Base-by-base conservation (phyloP, 2,797 vertebrate genomes). In the Knipowitschia caucasica region DNA sequence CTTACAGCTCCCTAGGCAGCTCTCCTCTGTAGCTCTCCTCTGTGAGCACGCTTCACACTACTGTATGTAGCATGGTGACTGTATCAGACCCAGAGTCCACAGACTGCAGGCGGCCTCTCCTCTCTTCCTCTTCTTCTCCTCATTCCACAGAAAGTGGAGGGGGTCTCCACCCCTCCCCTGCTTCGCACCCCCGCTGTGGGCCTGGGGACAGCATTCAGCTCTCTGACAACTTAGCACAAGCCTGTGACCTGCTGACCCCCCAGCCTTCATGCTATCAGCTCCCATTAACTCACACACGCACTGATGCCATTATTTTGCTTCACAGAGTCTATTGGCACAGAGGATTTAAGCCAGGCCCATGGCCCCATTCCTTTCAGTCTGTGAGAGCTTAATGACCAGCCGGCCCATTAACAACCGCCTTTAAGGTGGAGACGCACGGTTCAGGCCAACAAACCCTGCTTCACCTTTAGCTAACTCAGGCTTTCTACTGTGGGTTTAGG, bases 241-340 rank as follows among this genome's bases (percentile, higher is more conserved):
- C 88, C 88, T 2, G 71, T 50, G 88, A 90, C 91, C 91, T 56
- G 66, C 80, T 89, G 91, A 93, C 91, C 91, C 85, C 72, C 67
- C 85, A 73, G 86, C 87, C 91, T 92, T 89, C 80, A 86, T 82
- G 84, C 91, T 91, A 92, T 95, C 94, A 89, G 59, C 86, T 93
- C 90, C 76, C 77, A 94, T 94, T 94, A 94, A 91, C 90, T 90
- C 81, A 58, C 86, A 88, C 77, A 36, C 66, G 77, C 82, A 87
- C 74, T 90, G 92, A 90, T 91, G 89, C 83, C 82, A 89, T 92
- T 93, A 88, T 91, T 93, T 90, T 91, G 90, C 91, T 92, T 89
- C 89, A 91, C 64, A 90, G 89, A 82, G 69, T 86, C 90, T 81
- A 89, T 65, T 90, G 91, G 88, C 81, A 68, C 69, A 77, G 80